phyloP scores from a whole-genome alignment of 2,888 invertebrate species.

The Amorpha juglandis region DNA sequence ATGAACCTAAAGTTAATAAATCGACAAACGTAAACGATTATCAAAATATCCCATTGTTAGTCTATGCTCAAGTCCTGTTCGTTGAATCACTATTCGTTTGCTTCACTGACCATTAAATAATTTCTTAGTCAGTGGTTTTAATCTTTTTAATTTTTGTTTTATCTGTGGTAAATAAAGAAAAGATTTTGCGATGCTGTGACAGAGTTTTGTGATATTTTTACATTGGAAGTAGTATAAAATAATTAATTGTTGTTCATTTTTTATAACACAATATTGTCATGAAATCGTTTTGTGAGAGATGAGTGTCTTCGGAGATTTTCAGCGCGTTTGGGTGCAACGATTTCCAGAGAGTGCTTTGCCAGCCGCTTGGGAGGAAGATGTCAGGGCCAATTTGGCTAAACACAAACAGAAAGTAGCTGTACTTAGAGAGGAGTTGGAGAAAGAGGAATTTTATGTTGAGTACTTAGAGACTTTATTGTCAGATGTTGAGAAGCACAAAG shows the following conservation, averaged over 20 bases:
- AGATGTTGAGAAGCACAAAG: conserved; percentile 93
- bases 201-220: conserved; percentile 64
- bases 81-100: too few relatives aligned
- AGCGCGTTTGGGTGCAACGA: conserved; percentile 95
- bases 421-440: conserved; percentile 93
- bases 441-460: conserved; percentile 95
- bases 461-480: conserved; percentile 93
- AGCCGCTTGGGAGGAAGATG: conserved; percentile 96
- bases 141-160: conserved; percentile 30
- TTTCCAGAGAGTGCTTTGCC: conserved; percentile 96
- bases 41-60: too few relatives aligned
- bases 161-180: conserved; percentile 33
- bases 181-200: conserved; percentile 59
- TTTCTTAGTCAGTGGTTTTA: background rate
- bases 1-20: too few relatives aligned
- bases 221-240: conserved; percentile 42
- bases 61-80: too few relatives aligned
- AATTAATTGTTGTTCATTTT: conserved; percentile 48
- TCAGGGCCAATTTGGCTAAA: conserved; percentile 93
- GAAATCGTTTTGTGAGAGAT: conserved; percentile 85
- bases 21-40: too few relatives aligned
- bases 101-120: too few relatives aligned
- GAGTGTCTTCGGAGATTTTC: conserved; percentile 96
- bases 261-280: conserved; percentile 79
- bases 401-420: conserved; percentile 94